Conservation (phyloP, 2,113 vertebrate genomes). For the Ramphastos sulfuratus region DNA sequence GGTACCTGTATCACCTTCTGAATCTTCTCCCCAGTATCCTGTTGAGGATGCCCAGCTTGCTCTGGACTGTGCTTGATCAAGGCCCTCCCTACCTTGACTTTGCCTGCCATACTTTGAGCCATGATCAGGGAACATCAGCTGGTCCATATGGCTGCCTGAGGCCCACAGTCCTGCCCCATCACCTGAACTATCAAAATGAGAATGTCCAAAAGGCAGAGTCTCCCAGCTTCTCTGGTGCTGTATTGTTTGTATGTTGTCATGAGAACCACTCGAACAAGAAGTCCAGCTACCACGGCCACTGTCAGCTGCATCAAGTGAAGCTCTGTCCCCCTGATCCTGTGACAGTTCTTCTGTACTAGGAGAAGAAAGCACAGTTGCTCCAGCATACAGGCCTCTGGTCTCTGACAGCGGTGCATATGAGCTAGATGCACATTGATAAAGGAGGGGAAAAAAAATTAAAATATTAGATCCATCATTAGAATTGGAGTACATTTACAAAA, state of each 20-base stretch:
- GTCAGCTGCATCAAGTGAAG: slow-evolving; percentile 95
- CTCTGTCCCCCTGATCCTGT: slow-evolving; percentile 94
- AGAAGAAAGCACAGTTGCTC: slow-evolving; percentile 90
- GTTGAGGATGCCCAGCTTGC: slow-evolving; percentile 96
- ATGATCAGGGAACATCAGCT: slow-evolving; percentile 77
- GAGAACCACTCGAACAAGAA: slow-evolving; percentile 96
- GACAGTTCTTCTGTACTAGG: slow-evolving; percentile 95
- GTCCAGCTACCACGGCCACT: slow-evolving; percentile 98
- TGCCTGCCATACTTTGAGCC: slow-evolving; percentile 79
- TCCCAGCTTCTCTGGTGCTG: slow-evolving; percentile 98
- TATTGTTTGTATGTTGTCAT: slow-evolving; percentile 98
- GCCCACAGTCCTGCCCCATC: slow-evolving; percentile 81
- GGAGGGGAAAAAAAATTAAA: background rate
- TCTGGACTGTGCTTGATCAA: slow-evolving; percentile 90
- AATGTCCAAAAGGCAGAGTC: slow-evolving; percentile 85
- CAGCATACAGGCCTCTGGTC: slow-evolving; percentile 86
- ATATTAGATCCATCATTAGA: background rate
- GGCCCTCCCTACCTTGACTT: slow-evolving; percentile 79
- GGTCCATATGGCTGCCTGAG: slow-evolving; percentile 79
- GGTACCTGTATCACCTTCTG: slow-evolving; percentile 96
- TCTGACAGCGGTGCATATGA: slow-evolving; percentile 91
- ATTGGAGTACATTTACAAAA: background rate
- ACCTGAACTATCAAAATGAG: slow-evolving; percentile 78
- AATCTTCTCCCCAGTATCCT: slow-evolving; percentile 97
- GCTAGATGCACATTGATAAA: slow-evolving; percentile 61